A percentile compares a stretch with the other conserved stretches of the same genome.
Conservation (phyloP, 2,888 invertebrate species). For the Thymelicus lineola region DNA sequence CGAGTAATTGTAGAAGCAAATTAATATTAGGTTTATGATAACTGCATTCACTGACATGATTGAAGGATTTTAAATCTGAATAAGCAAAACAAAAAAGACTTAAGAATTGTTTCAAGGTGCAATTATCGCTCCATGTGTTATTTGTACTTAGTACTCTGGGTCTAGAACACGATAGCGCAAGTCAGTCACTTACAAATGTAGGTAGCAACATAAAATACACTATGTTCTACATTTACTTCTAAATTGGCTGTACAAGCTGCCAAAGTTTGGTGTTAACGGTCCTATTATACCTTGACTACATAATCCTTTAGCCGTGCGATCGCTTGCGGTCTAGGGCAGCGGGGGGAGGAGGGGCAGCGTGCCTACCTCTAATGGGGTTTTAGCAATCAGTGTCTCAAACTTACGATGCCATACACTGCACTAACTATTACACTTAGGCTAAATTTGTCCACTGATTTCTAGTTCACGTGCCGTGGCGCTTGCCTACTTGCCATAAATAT, state of each 20-base stretch:
- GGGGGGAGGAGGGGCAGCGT: background rate
- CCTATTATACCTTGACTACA: conserved; percentile 5
- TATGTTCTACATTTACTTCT: conserved; percentile 1
- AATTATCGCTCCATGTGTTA: too few relatives aligned
- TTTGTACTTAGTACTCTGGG: background rate
- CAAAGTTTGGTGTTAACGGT: conserved; percentile 10
- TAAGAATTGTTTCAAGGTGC: conserved; percentile 8
- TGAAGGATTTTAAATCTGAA: too few relatives aligned
- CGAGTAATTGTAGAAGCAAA: too few relatives aligned
- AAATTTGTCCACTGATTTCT: too few relatives aligned
- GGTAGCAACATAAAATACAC: background rate
- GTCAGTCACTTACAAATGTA: background rate
- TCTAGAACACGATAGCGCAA: background rate
- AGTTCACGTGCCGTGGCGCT: too few relatives aligned
- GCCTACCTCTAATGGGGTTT: background rate
- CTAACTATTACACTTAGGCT: background rate
- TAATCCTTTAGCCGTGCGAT: background rate
- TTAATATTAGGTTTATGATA: too few relatives aligned
- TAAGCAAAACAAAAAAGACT: too few relatives aligned
- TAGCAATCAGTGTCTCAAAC: background rate
- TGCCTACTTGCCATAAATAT: too few relatives aligned
- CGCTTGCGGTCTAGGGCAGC: background rate
- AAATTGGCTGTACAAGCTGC: background rate
- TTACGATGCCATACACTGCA: background rate
- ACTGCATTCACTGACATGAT: too few relatives aligned